Percentiles rank a stretch among this genome's conserved stretches.
These are phyloP conservation scores for Acanthosoma haemorrhoidale DNA, from an alignment of 2,888 invertebrate species.

Conservation along the genomic window DNA sequence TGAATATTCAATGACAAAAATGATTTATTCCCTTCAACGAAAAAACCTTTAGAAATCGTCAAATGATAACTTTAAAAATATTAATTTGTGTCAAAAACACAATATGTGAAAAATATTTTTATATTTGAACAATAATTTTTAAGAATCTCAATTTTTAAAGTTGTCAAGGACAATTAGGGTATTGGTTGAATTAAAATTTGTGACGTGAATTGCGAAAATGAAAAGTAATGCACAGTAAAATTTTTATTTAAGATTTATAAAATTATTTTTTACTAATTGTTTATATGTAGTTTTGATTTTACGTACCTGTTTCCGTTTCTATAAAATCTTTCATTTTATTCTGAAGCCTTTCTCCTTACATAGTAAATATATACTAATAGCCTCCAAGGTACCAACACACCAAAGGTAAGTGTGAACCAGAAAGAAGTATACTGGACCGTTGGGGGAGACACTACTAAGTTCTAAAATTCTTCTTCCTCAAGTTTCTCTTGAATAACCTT, in stretches of 20 bases:
- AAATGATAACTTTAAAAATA: not conserved
- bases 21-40: not conserved
- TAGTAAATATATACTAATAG: no score
- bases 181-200: no score
- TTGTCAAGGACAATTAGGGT: not conserved
- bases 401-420: no score
- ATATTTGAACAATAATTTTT: constrained; percentile 6
- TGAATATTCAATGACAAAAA: not conserved
- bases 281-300: not conserved
- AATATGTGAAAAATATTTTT: constrained; percentile 2
- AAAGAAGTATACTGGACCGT: no score
- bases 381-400: no score
- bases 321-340: no score
- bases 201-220: not conserved
- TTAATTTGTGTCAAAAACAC: not conserved
- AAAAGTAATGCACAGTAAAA: not conserved
- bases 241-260: not conserved
- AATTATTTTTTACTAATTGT: not conserved
- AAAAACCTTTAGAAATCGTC: not conserved
- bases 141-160: not conserved
- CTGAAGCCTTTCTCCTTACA: no score
- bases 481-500: no score
- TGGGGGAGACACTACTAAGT: no score
- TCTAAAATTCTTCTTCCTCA: no score
- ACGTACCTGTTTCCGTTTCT: not conserved